A percentile compares a stretch with the other conserved stretches of the same genome.
phyloP scores from a whole-genome alignment of 2,888 invertebrate species.

The Eupithecia tripunctaria region DNA sequence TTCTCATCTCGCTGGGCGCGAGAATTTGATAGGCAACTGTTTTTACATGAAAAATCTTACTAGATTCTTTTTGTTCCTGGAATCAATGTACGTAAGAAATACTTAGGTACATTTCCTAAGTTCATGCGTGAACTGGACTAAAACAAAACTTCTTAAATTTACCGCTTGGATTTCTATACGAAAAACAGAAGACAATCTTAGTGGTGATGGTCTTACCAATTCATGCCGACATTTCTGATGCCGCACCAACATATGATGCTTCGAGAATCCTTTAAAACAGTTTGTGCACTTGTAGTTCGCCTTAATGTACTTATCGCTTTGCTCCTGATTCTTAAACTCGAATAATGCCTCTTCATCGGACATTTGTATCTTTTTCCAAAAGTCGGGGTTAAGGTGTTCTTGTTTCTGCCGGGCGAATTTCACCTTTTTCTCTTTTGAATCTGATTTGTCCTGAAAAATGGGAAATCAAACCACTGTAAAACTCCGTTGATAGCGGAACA shows the following conservation, averaged over 20 bases:
- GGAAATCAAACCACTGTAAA: too few relatives aligned
- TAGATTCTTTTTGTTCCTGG: too few relatives aligned
- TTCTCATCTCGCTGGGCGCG: background rate
- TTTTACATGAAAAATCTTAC: too few relatives aligned
- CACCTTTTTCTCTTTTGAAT: conserved; percentile 51
- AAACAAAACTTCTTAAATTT: too few relatives aligned
- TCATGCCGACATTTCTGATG: conserved; percentile 66
- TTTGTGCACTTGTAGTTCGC: conserved; percentile 66
- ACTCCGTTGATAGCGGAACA: too few relatives aligned
- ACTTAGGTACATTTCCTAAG: too few relatives aligned
- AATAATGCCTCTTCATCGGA: conserved; percentile 68
- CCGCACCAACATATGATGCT: conserved; percentile 67
- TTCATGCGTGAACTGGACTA: too few relatives aligned
- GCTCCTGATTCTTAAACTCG: conserved; percentile 60
- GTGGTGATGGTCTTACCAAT: conserved; percentile 64
- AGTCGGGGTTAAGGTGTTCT: conserved; percentile 46
- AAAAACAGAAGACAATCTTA: too few relatives aligned
- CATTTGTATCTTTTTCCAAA: conserved; percentile 66
- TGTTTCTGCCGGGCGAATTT: conserved; percentile 45
- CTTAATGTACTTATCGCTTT: conserved; percentile 60
- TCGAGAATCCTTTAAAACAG: conserved; percentile 72
- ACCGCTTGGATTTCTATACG: too few relatives aligned
- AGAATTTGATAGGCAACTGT: background rate
- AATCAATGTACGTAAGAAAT: too few relatives aligned
- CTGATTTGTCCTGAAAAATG: conserved; percentile 43